Conservation (phyloP, 2,113 vertebrate genomes). For the Geococcyx californianus region DNA sequence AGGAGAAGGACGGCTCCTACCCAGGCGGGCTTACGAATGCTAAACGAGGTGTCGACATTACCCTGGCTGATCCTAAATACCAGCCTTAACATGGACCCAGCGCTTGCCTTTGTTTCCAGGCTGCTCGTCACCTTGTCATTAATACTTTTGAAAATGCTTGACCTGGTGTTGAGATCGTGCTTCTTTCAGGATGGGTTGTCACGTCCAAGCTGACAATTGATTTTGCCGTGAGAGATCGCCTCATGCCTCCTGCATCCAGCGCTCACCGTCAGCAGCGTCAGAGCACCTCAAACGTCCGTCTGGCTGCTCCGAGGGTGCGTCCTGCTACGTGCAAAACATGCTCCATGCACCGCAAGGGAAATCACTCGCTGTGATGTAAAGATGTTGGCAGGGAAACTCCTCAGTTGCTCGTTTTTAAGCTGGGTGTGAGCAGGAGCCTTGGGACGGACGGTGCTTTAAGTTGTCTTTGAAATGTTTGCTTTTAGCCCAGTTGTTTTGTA, state of each 20-base stretch:
- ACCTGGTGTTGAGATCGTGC: neutral
- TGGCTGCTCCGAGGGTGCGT: neutral
- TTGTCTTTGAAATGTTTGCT: neutral
- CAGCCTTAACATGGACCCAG: neutral
- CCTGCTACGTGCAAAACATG: rapidly evolving
- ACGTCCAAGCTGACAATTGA: neutral
- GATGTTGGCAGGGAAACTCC: neutral
- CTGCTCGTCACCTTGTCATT: neutral
- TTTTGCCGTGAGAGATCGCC: neutral
- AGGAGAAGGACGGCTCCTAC: neutral
- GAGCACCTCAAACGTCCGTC: neutral
- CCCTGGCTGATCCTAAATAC: neutral
- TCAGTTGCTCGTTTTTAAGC: neutral
- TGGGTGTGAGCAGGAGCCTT: neutral
- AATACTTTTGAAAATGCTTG: neutral
- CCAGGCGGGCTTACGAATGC: too few species aligned
- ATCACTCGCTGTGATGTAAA: neutral
- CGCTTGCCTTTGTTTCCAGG: neutral
- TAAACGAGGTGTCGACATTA: too few species aligned
- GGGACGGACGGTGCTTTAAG: neutral
- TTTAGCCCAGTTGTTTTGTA: neutral
- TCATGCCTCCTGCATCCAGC: neutral
- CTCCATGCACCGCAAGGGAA: neutral
- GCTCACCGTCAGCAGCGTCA: neutral
- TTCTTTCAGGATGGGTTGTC: neutral